phyloP scores from a whole-genome alignment of 2,113 vertebrate species.

The Otus sunia region DNA sequence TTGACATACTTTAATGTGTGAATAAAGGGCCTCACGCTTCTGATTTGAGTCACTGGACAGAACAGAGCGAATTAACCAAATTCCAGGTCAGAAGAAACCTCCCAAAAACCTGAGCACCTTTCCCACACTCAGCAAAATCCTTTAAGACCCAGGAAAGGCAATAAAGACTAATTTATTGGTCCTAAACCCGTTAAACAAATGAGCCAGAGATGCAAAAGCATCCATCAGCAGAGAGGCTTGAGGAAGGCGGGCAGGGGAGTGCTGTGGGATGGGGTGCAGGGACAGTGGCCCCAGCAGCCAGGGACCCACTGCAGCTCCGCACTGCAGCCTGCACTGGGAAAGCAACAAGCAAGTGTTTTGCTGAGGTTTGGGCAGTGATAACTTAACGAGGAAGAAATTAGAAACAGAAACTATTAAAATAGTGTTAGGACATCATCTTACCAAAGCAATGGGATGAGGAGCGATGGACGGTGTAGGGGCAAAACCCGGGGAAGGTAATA shows the following conservation, averaged over 20 bases:
- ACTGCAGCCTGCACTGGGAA: neutral
- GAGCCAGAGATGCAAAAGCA: neutral
- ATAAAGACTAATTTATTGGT: neutral
- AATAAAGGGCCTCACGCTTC: neutral
- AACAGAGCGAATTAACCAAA: neutral
- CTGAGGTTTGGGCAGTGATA: neutral
- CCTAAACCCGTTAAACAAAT: neutral
- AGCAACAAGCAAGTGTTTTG: neutral
- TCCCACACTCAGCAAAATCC: neutral
- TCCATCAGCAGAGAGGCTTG: neutral
- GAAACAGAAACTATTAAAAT: neutral
- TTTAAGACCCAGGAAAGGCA: neutral
- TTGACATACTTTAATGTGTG: neutral
- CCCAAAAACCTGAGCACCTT: neutral
- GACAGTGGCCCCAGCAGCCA: neutral
- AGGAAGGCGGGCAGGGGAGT: rapidly evolving
- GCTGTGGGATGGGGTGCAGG: neutral
- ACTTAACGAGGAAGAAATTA: neutral
- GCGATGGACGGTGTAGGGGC: neutral
- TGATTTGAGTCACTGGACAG: rapidly evolving
- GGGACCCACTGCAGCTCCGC: rapidly evolving
- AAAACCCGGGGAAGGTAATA: neutral
- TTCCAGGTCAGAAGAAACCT: neutral
- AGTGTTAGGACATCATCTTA: neutral
- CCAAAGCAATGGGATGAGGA: rapidly evolving